These are phyloP conservation scores for Belonocnema kinseyi DNA, from an alignment of 1,140 invertebrate genomes.

Conservation along the genomic window DNA sequence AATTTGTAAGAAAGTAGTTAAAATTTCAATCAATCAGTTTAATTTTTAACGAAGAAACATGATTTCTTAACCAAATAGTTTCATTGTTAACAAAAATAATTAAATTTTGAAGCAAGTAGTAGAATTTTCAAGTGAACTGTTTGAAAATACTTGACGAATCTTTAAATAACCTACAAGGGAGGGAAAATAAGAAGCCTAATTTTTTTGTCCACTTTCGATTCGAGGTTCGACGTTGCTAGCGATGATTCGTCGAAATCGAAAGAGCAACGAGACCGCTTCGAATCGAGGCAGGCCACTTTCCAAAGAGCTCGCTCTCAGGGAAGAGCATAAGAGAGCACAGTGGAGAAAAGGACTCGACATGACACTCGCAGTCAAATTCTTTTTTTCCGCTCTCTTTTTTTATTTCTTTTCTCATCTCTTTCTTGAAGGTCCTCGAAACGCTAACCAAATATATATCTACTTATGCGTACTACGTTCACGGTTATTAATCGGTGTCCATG, in stretches of 20 bases:
- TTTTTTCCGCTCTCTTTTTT: neutral
- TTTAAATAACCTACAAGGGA: neutral
- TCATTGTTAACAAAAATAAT: too few relatives aligned
- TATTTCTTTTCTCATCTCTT: constrained; percentile 1
- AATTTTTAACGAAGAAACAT: too few relatives aligned
- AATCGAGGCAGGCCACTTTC: constrained; percentile 49
- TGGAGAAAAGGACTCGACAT: constrained; percentile 25
- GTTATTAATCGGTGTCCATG: constrained; percentile 15
- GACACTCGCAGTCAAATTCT: constrained; percentile 23
- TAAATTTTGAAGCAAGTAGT: too few relatives aligned
- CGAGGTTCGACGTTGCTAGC: constrained; percentile 18
- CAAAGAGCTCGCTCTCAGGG: constrained; percentile 37
- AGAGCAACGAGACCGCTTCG: constrained; percentile 34
- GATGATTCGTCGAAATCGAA: constrained; percentile 41
- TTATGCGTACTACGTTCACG: neutral
- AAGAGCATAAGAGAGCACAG: constrained; percentile 8
- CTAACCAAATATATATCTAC: constrained; percentile 16
- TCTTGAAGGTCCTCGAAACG: constrained; percentile 25
- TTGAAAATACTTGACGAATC: too few relatives aligned
- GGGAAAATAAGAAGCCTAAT: neutral
- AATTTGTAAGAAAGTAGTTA: too few relatives aligned
- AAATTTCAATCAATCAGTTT: too few relatives aligned
- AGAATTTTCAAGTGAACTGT: too few relatives aligned
- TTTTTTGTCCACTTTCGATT: constrained; percentile 8
- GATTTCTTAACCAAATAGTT: too few relatives aligned